These are phyloP conservation scores for Phyllostomus discolor DNA, from an alignment of 2,113 vertebrate genomes.

Conservation along the genomic window DNA sequence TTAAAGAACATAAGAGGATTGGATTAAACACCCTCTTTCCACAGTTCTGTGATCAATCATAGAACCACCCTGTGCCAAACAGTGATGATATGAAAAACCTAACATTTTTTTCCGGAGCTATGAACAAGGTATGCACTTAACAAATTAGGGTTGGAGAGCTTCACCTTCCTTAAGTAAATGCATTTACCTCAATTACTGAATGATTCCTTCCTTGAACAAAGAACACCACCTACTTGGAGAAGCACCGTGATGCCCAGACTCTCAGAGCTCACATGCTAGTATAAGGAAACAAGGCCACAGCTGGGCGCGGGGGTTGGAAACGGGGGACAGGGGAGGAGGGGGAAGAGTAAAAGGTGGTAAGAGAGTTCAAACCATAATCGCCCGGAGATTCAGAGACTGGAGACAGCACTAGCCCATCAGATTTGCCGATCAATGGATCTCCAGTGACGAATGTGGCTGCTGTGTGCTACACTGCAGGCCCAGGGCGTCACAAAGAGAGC, in stretches of 20 bases:
- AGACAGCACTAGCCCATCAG: not conserved
- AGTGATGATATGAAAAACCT: not conserved
- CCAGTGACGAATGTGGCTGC: not conserved
- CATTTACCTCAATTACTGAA: not conserved
- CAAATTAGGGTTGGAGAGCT: not conserved
- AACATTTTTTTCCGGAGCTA: not conserved
- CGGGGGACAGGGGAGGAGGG: not conserved
- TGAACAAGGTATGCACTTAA: constrained; percentile 9
- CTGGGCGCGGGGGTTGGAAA: too few relatives aligned
- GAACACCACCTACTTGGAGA: not conserved
- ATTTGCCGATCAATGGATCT: not conserved
- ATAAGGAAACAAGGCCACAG: not conserved
- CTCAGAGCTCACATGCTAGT: not conserved
- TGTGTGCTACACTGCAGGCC: not conserved
- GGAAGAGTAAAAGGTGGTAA: not conserved
- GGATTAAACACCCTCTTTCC: not conserved
- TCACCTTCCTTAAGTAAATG: constrained; percentile 22
- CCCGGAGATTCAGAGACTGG: not conserved
- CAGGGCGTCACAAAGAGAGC: not conserved
- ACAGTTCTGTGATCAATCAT: not conserved
- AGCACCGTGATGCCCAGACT: not conserved
- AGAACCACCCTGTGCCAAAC: not conserved
- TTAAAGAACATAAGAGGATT: not conserved
- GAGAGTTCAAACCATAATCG: not conserved
- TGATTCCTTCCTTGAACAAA: constrained; percentile 32